These are phyloP conservation scores for Ecdyonurus torrentis DNA, from an alignment of 2,888 invertebrate species.

Conservation along the genomic window DNA sequence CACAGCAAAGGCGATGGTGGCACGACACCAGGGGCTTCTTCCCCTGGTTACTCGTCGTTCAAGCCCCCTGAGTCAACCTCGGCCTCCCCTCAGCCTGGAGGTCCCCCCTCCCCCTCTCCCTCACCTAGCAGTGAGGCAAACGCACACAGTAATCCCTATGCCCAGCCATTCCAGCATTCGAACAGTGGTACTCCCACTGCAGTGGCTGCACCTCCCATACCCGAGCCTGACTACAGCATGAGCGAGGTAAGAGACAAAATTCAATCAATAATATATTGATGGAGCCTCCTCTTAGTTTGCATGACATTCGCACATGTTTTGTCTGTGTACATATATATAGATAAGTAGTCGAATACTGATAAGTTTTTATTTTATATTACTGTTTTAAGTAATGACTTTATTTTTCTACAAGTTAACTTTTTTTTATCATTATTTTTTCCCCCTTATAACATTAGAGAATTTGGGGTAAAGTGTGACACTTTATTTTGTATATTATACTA, in stretches of 20 bases:
- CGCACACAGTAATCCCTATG: conserved; percentile 29
- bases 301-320: too few relatives aligned
- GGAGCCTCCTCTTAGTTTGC: neutral
- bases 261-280: neutral
- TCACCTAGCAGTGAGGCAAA: neutral
- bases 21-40: neutral
- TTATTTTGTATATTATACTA: too few relatives aligned
- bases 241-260: conserved; percentile 31
- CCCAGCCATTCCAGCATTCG: conserved; percentile 34
- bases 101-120: conserved; percentile 16
- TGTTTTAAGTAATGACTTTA: too few relatives aligned
- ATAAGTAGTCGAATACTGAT: too few relatives aligned
- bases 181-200: conserved; percentile 19
- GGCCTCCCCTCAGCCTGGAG: conserved; percentile 19
- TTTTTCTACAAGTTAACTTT: too few relatives aligned
- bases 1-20: neutral
- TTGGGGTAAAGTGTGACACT: too few relatives aligned
- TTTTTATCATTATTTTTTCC: too few relatives aligned
- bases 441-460: too few relatives aligned
- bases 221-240: conserved; percentile 81
- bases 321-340: too few relatives aligned
- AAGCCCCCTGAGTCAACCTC: conserved; percentile 23
- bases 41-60: conserved; percentile 23
- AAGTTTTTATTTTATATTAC: too few relatives aligned
- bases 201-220: conserved; percentile 49